Conservation (phyloP, 2,888 invertebrate species). For the Aspidiotus destructor region DNA sequence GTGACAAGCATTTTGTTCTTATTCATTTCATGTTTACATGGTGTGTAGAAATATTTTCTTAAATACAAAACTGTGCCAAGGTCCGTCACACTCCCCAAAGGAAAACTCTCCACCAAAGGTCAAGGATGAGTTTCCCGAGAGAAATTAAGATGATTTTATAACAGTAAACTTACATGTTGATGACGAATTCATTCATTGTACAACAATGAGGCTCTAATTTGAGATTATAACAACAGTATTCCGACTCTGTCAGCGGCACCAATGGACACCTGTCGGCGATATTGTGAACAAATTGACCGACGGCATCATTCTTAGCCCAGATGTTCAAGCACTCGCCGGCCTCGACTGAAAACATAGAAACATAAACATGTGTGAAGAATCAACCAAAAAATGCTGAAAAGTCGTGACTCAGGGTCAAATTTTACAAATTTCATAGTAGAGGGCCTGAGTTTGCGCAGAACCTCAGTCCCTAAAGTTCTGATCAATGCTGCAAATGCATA, state of each 20-base stretch:
- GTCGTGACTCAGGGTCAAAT: too few species aligned
- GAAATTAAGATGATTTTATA: neutral
- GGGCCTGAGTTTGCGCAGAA: too few species aligned
- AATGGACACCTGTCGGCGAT: neutral
- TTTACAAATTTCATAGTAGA: too few species aligned
- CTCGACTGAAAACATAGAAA: neutral
- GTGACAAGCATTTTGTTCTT: too few species aligned
- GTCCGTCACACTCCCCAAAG: too few species aligned
- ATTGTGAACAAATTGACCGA: neutral
- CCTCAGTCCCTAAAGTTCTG: too few species aligned
- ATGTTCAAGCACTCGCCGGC: neutral
- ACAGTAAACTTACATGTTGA: slow-evolving; percentile 1
- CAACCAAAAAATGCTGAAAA: neutral
- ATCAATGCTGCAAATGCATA: too few species aligned
- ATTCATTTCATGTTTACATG: too few species aligned
- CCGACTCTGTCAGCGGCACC: neutral
- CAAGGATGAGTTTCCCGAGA: too few species aligned
- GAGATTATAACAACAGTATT: slow-evolving; percentile 14
- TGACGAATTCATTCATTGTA: neutral
- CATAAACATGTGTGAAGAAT: neutral
- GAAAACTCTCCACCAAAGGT: too few species aligned
- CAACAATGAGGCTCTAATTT: slow-evolving; percentile 3
- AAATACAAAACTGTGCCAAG: too few species aligned
- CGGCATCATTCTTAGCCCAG: neutral
- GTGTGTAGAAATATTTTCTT: too few species aligned